Percentiles rank a stretch among this genome's conserved stretches.
These are phyloP conservation scores for Habropoda laboriosa DNA, from an alignment of 1,140 invertebrate genomes.

Conservation along the genomic window DNA sequence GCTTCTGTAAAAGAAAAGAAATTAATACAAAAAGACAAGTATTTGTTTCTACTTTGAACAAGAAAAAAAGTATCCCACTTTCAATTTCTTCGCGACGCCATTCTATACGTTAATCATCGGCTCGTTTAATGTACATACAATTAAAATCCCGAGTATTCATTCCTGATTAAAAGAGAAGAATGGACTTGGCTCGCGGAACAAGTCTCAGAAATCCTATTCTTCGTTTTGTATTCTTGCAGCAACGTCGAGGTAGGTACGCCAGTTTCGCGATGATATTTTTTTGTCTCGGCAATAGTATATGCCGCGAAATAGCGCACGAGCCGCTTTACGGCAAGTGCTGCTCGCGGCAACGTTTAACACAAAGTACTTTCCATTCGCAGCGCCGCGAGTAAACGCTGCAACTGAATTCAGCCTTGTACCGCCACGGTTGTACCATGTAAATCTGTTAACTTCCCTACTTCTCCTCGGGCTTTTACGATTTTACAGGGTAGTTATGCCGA, in stretches of 20 bases:
- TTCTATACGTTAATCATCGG: neutral
- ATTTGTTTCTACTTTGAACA: no score
- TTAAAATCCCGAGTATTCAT: neutral
- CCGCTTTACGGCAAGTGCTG: slow-evolving; percentile 8
- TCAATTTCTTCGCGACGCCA: no score
- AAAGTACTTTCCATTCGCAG: slow-evolving; percentile 41
- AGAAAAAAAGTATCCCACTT: no score
- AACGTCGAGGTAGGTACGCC: neutral
- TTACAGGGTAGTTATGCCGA: neutral
- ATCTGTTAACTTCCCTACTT: slow-evolving; percentile 33
- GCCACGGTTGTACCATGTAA: slow-evolving; percentile 6
- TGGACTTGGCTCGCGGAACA: slow-evolving; percentile 43
- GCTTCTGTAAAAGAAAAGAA: no score
- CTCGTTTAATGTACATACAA: slow-evolving; percentile 2
- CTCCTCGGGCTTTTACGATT: slow-evolving; percentile 17
- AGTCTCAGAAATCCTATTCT: slow-evolving; percentile 23
- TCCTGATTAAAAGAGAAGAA: slow-evolving; percentile 71
- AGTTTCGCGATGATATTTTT: slow-evolving; percentile 7
- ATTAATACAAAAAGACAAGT: no score
- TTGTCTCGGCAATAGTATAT: slow-evolving; percentile 26
- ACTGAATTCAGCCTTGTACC: slow-evolving; percentile 17
- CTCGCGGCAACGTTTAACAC: slow-evolving; percentile 41
- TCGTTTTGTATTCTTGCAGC: slow-evolving; percentile 9
- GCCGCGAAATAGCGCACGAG: neutral
- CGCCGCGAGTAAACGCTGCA: slow-evolving; percentile 19